Percentiles rank a stretch among this genome's conserved stretches.
phyloP scores from a whole-genome alignment of 2,797 vertebrate genomes.

The Centropyge bicolor region DNA sequence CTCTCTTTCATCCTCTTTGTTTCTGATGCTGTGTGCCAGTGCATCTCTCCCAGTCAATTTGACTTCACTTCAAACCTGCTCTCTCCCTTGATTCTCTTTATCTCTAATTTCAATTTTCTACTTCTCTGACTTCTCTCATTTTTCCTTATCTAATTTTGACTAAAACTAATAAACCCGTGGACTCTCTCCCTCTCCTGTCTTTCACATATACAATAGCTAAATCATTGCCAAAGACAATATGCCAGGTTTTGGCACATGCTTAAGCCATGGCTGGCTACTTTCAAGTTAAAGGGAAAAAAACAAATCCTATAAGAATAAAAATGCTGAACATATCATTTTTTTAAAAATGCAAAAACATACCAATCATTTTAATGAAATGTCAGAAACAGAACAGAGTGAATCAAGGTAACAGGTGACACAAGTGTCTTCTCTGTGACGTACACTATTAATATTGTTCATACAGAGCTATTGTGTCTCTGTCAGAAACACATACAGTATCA shows the following conservation, averaged over 20 bases:
- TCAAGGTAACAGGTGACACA: background rate
- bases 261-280: too few relatives aligned
- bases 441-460: slow-evolving; percentile 23
- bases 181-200: slow-evolving; percentile 14
- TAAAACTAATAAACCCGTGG: slow-evolving; percentile 21
- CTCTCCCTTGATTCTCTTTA: slow-evolving; percentile 44
- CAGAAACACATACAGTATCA: slow-evolving; percentile 6
- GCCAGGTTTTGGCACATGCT: too few relatives aligned
- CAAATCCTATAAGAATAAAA: too few relatives aligned
- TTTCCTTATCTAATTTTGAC: slow-evolving; percentile 46
- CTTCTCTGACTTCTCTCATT: slow-evolving; percentile 43
- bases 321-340: too few relatives aligned
- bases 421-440: slow-evolving; percentile 6
- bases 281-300: too few relatives aligned
- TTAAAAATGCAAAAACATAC: too few relatives aligned
- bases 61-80: slow-evolving; percentile 38
- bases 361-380: too few relatives aligned
- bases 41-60: slow-evolving; percentile 29
- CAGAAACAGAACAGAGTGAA: too few relatives aligned
- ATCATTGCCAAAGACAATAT: too few relatives aligned
- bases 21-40: slow-evolving; percentile 23
- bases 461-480: background rate
- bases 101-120: slow-evolving; percentile 60
- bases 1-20: slow-evolving; percentile 51
- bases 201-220: slow-evolving; percentile 3